Percentiles rank a stretch among this genome's conserved stretches.
Conservation (phyloP, 2,797 vertebrate genomes). For the Mareca penelope region DNA sequence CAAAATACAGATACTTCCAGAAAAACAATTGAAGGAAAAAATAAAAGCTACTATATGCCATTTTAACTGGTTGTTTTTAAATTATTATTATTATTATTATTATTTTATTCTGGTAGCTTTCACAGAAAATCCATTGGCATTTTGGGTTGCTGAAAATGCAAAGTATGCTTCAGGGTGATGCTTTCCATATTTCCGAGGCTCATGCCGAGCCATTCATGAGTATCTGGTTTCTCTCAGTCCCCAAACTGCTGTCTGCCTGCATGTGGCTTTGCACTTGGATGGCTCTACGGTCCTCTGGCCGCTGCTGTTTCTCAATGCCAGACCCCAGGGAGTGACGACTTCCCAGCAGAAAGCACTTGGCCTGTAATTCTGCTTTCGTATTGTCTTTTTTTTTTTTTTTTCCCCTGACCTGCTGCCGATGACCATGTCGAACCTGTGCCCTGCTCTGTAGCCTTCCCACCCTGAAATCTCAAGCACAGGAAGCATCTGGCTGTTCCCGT, state of each 20-base stretch:
- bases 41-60: not conserved
- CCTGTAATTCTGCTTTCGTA: not conserved
- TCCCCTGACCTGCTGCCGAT: not conserved
- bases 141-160: not conserved
- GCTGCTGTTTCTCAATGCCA: not conserved
- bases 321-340: not conserved
- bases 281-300: not conserved
- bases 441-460: not conserved
- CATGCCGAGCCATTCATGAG: not conserved
- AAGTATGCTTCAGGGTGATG: not conserved
- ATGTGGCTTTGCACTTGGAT: not conserved
- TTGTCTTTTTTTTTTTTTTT: rapidly evolving
- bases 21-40: not conserved
- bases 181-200: not conserved
- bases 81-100: not conserved
- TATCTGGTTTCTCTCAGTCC: not conserved
- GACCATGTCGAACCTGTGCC: not conserved
- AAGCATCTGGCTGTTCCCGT: constrained; percentile 50
- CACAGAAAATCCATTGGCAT: not conserved
- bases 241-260: rapidly evolving
- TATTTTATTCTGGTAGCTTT: not conserved
- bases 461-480: constrained; percentile 8
- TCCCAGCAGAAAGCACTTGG: not conserved
- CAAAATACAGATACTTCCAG: not conserved
- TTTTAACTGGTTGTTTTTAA: not conserved